Conservation (phyloP, 2,113 vertebrate genomes). For the Cyanistes caeruleus region DNA sequence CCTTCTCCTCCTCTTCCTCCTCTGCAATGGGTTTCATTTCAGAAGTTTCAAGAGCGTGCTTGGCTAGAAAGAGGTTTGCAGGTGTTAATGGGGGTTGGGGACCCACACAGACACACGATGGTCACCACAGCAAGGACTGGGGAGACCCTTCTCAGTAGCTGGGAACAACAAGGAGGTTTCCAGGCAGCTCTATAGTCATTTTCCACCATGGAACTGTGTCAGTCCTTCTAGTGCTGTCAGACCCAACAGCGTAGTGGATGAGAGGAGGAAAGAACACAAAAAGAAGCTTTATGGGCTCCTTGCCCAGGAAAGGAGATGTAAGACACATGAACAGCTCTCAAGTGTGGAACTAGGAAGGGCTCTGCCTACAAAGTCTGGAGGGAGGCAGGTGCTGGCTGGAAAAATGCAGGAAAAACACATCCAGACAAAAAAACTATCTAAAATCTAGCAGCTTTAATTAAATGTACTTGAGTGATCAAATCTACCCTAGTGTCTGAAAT, state of each 20-base stretch:
- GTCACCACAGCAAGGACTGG: not conserved
- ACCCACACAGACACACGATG: accelerated
- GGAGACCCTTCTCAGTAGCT: not conserved
- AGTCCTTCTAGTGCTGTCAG: not conserved
- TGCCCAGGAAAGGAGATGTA: not conserved
- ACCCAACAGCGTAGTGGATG: not conserved
- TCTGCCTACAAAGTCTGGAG: not conserved
- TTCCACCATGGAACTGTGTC: not conserved
- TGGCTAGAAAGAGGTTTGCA: slow-evolving; percentile 58
- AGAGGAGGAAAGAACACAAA: not conserved
- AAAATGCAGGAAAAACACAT: not conserved
- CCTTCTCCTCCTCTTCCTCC: slow-evolving; percentile 57
- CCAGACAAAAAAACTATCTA: not conserved
- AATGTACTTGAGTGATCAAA: not conserved
- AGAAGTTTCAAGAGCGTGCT: slow-evolving; percentile 35
- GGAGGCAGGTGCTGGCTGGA: not conserved
- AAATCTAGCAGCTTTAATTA: not conserved
- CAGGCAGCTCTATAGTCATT: not conserved
- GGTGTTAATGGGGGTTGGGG: not conserved
- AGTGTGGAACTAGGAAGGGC: accelerated
- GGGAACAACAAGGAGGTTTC: not conserved
- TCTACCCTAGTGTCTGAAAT: not conserved
- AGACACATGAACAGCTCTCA: accelerated
- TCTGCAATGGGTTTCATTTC: slow-evolving; percentile 64
- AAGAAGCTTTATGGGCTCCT: not conserved